Percentiles rank a stretch among this genome's conserved stretches.
phyloP scores from a whole-genome alignment of 2,888 invertebrate species.

The Eupithecia insigniata region DNA sequence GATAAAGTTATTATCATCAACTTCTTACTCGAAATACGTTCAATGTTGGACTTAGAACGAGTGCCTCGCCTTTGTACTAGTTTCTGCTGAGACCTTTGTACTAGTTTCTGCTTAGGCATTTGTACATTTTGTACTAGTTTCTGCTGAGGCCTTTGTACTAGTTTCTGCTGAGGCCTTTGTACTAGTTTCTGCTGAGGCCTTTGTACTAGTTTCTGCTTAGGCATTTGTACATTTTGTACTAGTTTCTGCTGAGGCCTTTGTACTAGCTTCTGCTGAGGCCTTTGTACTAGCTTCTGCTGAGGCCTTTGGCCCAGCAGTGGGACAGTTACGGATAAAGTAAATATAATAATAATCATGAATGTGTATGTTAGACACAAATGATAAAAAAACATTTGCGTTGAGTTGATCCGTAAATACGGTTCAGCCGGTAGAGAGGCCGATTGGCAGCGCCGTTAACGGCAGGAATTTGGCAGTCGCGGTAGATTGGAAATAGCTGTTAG shows the following conservation, averaged over 20 bases:
- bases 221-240: too few relatives aligned
- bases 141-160: neutral
- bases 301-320: too few relatives aligned
- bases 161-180: neutral
- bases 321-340: too few relatives aligned
- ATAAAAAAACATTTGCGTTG: too few relatives aligned
- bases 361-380: neutral
- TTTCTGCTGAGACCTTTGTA: too few relatives aligned
- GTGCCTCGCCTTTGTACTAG: too few relatives aligned
- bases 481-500: constrained; percentile 52
- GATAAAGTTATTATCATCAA: neutral
- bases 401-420: neutral
- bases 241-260: too few relatives aligned
- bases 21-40: neutral
- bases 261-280: neutral
- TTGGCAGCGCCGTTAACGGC: constrained; percentile 45
- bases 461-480: constrained; percentile 55
- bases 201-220: neutral
- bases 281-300: too few relatives aligned
- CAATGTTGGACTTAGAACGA: neutral
- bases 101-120: neutral
- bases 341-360: too few relatives aligned
- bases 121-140: neutral
- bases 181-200: too few relatives aligned
- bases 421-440: neutral